Evolutionary conservation across 2,797 vertebrate genomes (phyloP), one percentile per base, ranked within the genome.

Genomic region (Esox lucius): DNA sequence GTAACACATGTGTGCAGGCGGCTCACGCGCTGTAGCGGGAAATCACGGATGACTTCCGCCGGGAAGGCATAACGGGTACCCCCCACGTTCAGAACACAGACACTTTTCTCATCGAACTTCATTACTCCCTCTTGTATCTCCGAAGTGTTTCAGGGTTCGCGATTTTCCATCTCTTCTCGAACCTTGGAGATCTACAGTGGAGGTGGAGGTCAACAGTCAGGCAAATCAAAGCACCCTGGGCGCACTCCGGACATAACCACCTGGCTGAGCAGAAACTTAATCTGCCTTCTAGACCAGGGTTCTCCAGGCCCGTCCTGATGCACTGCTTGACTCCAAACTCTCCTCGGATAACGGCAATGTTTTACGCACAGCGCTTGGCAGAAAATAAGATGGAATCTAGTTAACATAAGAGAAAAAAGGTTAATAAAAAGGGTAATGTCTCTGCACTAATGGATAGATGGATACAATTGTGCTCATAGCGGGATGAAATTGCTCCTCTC

Each of bases 11-110:
- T 94, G 93, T 98, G 97, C 80, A 99, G 86, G 79, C 98, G 95
- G 86, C 97, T 98, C 86, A 98, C 96, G 78, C 98, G 94, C 75
- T 96, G 92, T 72, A 99, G 95, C 73, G 97, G 98, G 90, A 98
- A 99, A 95, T 99, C 96, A 93, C 95, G 94, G 83, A 99, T 96
- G 90, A 96, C 94, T 83, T 99, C 97, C 77, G 96, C 93, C 79
- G 96, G 93, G 91, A 99, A 95, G 70, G 96, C 97, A 92, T 98
- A 98, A 75, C 96, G 95, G 88, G 96, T 97, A 78, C 98, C 97
- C 89, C 97, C 98, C 70, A 99, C 98, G 89, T 99, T 99, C 84
- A 99, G 91, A 80, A 95, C 94, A 79, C 95, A 95, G 72, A 95
- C 93, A 73, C 94, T 95, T 82, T 95, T 95, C 82, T 95, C 94